These are phyloP conservation scores for Triplophysa rosa DNA, from an alignment of 2,113 vertebrate species.

Conservation along the genomic window DNA sequence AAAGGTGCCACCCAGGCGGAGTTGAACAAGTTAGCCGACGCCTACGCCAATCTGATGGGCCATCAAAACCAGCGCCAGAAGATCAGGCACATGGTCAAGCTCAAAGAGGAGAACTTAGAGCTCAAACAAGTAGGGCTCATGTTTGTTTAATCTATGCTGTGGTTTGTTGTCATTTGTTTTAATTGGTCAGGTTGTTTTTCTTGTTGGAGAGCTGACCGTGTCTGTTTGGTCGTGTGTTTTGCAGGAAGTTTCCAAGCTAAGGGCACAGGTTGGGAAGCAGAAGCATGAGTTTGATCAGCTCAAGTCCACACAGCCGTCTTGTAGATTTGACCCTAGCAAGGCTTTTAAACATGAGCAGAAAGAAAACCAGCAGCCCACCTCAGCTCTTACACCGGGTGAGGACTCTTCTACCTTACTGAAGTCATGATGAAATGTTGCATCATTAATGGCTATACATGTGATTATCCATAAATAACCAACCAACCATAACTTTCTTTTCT, in stretches of 20 bases:
- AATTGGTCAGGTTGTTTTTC: background rate
- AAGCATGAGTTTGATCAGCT: slow-evolving; percentile 78
- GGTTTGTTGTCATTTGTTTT: background rate
- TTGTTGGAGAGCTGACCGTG: background rate
- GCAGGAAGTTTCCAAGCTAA: slow-evolving; percentile 85
- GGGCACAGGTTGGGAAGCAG: slow-evolving; percentile 74
- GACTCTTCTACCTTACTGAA: no score
- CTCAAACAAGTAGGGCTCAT: slow-evolving; percentile 83
- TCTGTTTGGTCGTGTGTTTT: slow-evolving; percentile 32
- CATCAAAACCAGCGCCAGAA: slow-evolving; percentile 98
- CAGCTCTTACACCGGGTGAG: slow-evolving; percentile 79
- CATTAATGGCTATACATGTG: background rate
- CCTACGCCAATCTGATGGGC: slow-evolving; percentile 88
- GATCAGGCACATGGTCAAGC: slow-evolving; percentile 93
- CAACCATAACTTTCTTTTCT: background rate
- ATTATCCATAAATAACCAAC: background rate
- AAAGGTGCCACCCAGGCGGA: slow-evolving; percentile 87
- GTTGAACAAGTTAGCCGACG: slow-evolving; percentile 84
- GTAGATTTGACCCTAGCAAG: slow-evolving; percentile 85
- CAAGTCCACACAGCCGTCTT: slow-evolving; percentile 64
- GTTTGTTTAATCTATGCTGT: background rate
- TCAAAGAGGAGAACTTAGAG: slow-evolving; percentile 87
- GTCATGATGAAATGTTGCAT: no score
- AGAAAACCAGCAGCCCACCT: slow-evolving; percentile 79
- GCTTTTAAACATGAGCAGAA: slow-evolving; percentile 87